A percentile compares a stretch with the other conserved stretches of the same genome.
These are phyloP conservation scores for Sitta carolinensis DNA, from an alignment of 2,797 vertebrate species.

Conservation along the genomic window DNA sequence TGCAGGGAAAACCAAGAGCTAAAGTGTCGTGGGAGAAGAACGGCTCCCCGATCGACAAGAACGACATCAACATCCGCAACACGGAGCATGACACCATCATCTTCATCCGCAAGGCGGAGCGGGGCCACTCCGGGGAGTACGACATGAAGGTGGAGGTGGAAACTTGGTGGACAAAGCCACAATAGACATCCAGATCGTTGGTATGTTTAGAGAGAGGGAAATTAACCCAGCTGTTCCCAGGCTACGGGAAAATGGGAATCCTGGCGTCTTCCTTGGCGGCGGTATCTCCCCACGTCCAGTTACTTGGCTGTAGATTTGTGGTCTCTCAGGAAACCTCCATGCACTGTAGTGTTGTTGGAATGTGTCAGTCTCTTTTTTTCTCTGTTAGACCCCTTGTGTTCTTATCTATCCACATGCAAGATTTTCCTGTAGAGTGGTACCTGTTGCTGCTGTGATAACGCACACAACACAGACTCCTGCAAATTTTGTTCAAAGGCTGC, in stretches of 20 bases:
- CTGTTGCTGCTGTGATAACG: no score
- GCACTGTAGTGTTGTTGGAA: not conserved
- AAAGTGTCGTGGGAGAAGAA: slow-evolving; percentile 94
- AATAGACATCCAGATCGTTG: slow-evolving; percentile 93
- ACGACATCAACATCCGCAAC: slow-evolving; percentile 93
- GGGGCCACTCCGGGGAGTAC: slow-evolving; percentile 94
- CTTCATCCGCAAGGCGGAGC: slow-evolving; percentile 95
- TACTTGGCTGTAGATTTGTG: not conserved
- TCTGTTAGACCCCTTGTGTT: not conserved
- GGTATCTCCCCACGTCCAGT: not conserved
- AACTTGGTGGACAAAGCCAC: slow-evolving; percentile 86
- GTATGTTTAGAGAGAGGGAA: slow-evolving; percentile 73
- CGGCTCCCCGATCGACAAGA: slow-evolving; percentile 83
- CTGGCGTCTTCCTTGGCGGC: not conserved
- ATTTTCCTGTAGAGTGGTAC: not conserved
- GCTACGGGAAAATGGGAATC: not conserved
- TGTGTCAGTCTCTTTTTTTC: not conserved
- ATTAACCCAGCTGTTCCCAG: not conserved
- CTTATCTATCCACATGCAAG: not conserved
- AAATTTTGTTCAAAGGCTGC: no score
- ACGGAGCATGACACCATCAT: slow-evolving; percentile 95
- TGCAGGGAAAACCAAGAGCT: slow-evolving; percentile 93
- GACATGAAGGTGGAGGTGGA: slow-evolving; percentile 93
- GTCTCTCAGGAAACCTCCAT: not conserved
- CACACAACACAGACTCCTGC: no score